phyloP scores from a whole-genome alignment of 2,888 invertebrate species.

The Heliconius ethilla region DNA sequence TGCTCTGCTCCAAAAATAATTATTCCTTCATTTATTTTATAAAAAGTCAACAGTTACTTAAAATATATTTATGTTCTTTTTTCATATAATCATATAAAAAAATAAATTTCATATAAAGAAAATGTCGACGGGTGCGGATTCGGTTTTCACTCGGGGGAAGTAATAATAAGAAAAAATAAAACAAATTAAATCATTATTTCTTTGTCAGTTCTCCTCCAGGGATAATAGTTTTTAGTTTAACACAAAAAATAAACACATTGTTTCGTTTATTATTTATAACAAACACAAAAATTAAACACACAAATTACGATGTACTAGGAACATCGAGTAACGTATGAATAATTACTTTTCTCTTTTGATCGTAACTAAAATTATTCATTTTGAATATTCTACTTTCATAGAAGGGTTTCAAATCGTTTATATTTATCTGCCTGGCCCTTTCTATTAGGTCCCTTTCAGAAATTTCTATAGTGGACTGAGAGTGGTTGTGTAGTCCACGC shows the following conservation, averaged over 20 bases:
- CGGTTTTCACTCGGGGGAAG: neutral
- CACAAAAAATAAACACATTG: neutral
- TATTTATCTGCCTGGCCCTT: conserved; percentile 95
- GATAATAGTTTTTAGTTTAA: neutral
- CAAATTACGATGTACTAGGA: conserved; percentile 54
- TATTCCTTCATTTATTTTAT: too few relatives aligned
- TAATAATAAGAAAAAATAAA: neutral
- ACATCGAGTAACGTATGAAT: conserved; percentile 88
- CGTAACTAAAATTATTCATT: conserved; percentile 93
- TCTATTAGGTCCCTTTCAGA: conserved; percentile 85
- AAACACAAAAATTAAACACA: neutral
- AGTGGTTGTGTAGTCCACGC: conserved; percentile 85
- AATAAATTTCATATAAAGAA: too few relatives aligned
- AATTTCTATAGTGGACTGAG: conserved; percentile 89
- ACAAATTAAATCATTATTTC: neutral
- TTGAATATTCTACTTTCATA: conserved; percentile 95
- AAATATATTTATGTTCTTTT: too few relatives aligned
- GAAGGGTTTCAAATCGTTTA: conserved; percentile 93
- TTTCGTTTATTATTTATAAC: too few relatives aligned
- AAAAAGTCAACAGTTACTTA: too few relatives aligned
- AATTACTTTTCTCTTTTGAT: conserved; percentile 91
- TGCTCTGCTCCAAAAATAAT: too few relatives aligned
- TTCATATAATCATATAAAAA: too few relatives aligned
- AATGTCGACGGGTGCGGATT: too few relatives aligned
- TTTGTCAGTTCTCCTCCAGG: neutral